These are phyloP conservation scores for Lypha dubia DNA, from an alignment of 2,888 invertebrate genomes.

Conservation along the genomic window DNA sequence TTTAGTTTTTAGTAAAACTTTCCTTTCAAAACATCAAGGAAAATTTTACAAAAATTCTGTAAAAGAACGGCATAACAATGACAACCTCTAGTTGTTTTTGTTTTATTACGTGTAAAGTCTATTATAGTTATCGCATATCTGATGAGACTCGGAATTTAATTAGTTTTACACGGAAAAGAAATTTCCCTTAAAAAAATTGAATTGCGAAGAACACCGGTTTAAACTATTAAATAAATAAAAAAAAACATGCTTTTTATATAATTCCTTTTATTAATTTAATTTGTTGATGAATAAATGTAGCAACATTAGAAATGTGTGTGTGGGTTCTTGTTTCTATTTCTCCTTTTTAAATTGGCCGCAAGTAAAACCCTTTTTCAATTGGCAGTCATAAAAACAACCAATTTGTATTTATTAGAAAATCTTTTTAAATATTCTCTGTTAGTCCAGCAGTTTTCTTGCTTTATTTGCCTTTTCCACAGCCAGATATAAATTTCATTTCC, in stretches of 20 bases:
- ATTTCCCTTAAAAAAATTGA: too few species aligned
- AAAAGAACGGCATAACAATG: too few species aligned
- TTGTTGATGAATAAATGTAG: neutral
- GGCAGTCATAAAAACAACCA: conserved; percentile 66
- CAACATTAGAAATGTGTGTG: neutral
- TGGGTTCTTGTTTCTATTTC: neutral
- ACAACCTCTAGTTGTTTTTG: too few species aligned
- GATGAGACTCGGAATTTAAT: too few species aligned
- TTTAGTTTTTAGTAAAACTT: too few species aligned
- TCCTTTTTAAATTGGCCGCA: neutral
- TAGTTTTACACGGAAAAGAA: too few species aligned
- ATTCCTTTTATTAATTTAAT: neutral
- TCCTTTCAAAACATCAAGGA: too few species aligned
- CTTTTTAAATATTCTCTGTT: conserved; percentile 26
- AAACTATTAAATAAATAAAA: too few species aligned
- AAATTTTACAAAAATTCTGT: too few species aligned
- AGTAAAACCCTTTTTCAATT: conserved; percentile 37
- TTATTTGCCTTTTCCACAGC: conserved; percentile 33
- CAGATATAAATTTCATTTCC: conserved; percentile 62
- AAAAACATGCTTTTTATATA: neutral
- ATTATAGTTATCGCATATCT: too few species aligned
- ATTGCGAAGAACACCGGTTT: too few species aligned
- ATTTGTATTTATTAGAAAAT: conserved; percentile 68
- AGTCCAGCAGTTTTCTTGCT: neutral
- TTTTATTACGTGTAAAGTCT: too few species aligned